Percentiles rank a stretch among this genome's conserved stretches.
Evolutionary conservation across 2,888 invertebrate genomes (phyloP).

Genomic region (Phengaris alcon): DNA sequence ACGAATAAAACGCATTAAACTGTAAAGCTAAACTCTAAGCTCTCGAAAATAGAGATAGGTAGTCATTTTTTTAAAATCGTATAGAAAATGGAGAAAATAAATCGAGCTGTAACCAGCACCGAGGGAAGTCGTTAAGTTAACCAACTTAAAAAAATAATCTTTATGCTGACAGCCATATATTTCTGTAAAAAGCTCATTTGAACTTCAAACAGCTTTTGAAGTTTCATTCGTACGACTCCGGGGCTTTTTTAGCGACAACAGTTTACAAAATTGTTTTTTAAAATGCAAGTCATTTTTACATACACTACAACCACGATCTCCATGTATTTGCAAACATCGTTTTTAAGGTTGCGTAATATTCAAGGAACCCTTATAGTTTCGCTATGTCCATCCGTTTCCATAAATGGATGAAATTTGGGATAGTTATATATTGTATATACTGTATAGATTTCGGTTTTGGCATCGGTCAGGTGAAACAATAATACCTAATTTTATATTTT

Average conservation of each 20-base stretch:
- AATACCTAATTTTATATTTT: too few species aligned
- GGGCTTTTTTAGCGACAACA: background rate
- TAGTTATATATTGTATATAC: too few species aligned
- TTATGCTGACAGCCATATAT: constrained; percentile 35
- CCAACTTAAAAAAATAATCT: constrained; percentile 43
- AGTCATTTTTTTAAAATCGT: constrained; percentile 7
- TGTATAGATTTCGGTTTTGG: too few species aligned
- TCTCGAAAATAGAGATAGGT: background rate
- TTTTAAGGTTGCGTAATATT: too few species aligned
- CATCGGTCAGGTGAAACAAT: too few species aligned
- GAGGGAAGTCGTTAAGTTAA: constrained; percentile 39
- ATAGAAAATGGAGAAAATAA: constrained; percentile 36
- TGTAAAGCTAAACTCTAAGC: background rate
- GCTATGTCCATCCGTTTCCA: too few species aligned
- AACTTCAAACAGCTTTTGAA: constrained; percentile 27
- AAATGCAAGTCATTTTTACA: background rate
- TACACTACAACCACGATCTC: too few species aligned
- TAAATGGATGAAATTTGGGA: too few species aligned
- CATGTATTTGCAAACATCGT: too few species aligned
- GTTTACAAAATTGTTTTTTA: constrained; percentile 4
- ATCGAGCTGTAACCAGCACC: constrained; percentile 29
- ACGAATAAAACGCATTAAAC: background rate
- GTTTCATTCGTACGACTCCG: constrained; percentile 22
- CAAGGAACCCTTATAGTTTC: too few species aligned
- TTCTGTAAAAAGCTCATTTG: constrained; percentile 27